Conservation (phyloP, 2,113 vertebrate genomes). For the Eubucco bourcierii region DNA sequence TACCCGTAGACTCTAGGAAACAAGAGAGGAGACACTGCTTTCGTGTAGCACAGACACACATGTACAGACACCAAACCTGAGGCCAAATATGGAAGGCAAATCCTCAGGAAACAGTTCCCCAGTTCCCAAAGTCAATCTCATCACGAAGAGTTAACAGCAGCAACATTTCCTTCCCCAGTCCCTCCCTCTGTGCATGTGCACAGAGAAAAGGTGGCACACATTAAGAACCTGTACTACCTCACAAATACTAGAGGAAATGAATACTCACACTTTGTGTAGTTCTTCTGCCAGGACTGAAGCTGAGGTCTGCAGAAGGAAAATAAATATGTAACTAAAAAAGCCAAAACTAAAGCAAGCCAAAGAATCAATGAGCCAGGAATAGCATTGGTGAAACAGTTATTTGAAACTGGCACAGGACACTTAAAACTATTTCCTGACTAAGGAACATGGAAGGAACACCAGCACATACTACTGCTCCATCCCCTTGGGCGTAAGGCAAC, state of each 20-base stretch:
- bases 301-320: constrained; percentile 62
- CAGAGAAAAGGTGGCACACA: neutral
- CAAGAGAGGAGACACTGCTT: neutral
- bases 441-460: neutral
- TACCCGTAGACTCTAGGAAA: neutral
- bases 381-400: neutral
- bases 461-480: neutral
- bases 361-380: neutral
- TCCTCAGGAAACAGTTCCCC: neutral
- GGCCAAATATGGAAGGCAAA: neutral
- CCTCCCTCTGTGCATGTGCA: accelerated
- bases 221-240: neutral
- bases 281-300: constrained; percentile 92
- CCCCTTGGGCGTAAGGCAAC: neutral
- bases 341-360: constrained; percentile 44
- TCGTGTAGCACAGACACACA: neutral
- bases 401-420: neutral
- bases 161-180: neutral
- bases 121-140: neutral
- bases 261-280: constrained; percentile 94
- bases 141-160: neutral
- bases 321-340: neutral
- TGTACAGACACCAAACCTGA: neutral
- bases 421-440: constrained; percentile 15
- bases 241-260: constrained; percentile 29